phyloP scores from a whole-genome alignment of 2,113 vertebrate species.

The Charadrius vociferus region DNA sequence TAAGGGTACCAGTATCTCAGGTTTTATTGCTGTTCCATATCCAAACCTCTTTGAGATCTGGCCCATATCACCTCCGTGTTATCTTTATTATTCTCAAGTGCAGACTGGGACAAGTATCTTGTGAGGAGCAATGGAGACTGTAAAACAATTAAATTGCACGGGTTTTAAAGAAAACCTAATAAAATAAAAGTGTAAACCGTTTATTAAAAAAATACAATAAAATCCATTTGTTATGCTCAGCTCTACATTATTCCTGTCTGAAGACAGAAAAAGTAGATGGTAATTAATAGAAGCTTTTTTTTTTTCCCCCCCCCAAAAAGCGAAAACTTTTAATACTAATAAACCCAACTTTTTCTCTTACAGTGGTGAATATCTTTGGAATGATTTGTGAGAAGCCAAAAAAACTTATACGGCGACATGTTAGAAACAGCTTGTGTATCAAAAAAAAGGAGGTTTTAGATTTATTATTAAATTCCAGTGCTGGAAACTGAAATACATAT shows the following conservation, averaged over 20 bases:
- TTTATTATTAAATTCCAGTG: background rate
- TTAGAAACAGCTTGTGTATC: background rate
- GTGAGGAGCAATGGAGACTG: background rate
- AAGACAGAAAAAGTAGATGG: background rate
- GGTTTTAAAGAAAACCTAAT: background rate
- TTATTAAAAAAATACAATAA: background rate
- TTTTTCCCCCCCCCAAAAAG: background rate
- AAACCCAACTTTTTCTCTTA: background rate
- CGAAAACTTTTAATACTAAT: background rate
- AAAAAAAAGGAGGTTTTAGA: background rate
- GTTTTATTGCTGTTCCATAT: background rate
- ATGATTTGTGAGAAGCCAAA: background rate
- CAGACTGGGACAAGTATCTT: background rate
- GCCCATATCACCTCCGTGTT: background rate
- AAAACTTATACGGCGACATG: fast-evolving
- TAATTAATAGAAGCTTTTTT: background rate
- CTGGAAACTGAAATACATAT: background rate
- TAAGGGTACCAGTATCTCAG: background rate
- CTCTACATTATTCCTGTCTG: background rate
- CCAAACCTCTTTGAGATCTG: background rate
- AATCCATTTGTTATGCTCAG: background rate
- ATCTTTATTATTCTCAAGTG: background rate
- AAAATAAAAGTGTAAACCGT: background rate
- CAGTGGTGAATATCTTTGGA: background rate
- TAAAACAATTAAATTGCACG: background rate